A percentile compares a stretch with the other conserved stretches of the same genome.
Conservation (phyloP, 2,888 invertebrate species). For the Aquatica leii region DNA sequence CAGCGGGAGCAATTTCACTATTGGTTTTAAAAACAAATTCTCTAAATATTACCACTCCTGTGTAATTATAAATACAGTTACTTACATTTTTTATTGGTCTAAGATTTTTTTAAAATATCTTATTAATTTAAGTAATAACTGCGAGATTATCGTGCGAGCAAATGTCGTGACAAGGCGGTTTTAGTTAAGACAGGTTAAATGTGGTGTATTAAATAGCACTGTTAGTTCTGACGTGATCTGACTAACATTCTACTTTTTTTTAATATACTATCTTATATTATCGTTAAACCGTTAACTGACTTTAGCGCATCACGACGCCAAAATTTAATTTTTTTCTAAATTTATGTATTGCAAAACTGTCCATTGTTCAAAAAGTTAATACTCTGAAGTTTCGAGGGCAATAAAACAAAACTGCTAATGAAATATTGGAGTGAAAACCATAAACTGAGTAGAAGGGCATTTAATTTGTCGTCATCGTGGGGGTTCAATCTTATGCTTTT, state of each 20-base stretch:
- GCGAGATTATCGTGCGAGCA: constrained; percentile 31
- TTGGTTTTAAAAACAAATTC: too few relatives aligned
- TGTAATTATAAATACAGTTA: too few relatives aligned
- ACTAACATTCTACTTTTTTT: constrained; percentile 45
- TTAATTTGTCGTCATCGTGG: constrained; percentile 32
- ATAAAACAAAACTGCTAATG: constrained; percentile 11
- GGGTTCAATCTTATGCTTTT: constrained; percentile 34
- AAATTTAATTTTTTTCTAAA: too few relatives aligned
- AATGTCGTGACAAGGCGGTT: constrained; percentile 46
- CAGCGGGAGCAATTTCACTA: too few relatives aligned
- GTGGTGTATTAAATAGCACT: constrained; percentile 49
- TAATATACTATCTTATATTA: constrained; percentile 44
- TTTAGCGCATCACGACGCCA: constrained; percentile 20
- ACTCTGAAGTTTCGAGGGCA: neutral
- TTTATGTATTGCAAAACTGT: neutral
- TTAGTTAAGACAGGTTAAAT: constrained; percentile 48
- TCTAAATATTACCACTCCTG: too few relatives aligned
- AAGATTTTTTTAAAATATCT: too few relatives aligned
- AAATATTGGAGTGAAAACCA: constrained; percentile 15
- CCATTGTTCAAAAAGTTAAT: neutral
- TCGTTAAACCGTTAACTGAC: constrained; percentile 46
- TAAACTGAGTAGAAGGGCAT: constrained; percentile 7
- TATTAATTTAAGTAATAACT: constrained; percentile 10
- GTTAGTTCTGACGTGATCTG: constrained; percentile 48
- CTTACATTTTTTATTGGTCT: too few relatives aligned